Base-by-base conservation (phyloP, 2,888 invertebrate genomes). In the Bembecia ichneumoniformis region DNA sequence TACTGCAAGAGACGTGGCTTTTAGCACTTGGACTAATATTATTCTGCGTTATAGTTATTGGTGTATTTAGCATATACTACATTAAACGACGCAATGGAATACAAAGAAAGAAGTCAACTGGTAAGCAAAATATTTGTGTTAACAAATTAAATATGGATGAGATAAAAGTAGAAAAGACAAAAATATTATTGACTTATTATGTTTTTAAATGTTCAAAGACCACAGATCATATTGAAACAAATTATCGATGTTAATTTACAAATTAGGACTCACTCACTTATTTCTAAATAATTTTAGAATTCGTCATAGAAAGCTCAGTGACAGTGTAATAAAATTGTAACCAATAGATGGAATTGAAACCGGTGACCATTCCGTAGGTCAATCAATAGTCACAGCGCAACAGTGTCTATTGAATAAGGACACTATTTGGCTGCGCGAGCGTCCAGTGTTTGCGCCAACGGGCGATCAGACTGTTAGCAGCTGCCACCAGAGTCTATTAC, bases 371-470 rank as follows among this genome's bases (percentile, higher is more conserved):
- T 66, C 81, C 82, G 66, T 76, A 86, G 86, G 86, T 75, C 86
- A 86, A 70, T 79, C 86, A 63, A 84, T 86, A 71, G 83, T 84
- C 55, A 84, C 84, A 56, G 86, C 86, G 49, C 86, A 86, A 62
- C 86, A 84, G 63, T 86, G 86, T 67, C 66, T 87, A 68, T 77
- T 87, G 72, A 86, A 87, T 77, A 87, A 87, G 71, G 86, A 87
- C 64, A 86, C 86, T 54, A 84, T 87, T 63, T 87, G 86, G 86
- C 67, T 87, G 49, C 72, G 86, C 58, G 86, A 87, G 48, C 71
- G 84, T 55, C 83, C 86, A 35, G 77, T 82, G 52, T 86, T 84
- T 58, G 77, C 80, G 34, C 66, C 83, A 17, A 75, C 81, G 9
- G 76, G 70, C 49, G 83, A 86, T 57, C 66, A 73, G 44, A 68